These are phyloP conservation scores for Hydrotaea diabolus DNA, from an alignment of 2,888 invertebrate genomes.

Conservation along the genomic window DNA sequence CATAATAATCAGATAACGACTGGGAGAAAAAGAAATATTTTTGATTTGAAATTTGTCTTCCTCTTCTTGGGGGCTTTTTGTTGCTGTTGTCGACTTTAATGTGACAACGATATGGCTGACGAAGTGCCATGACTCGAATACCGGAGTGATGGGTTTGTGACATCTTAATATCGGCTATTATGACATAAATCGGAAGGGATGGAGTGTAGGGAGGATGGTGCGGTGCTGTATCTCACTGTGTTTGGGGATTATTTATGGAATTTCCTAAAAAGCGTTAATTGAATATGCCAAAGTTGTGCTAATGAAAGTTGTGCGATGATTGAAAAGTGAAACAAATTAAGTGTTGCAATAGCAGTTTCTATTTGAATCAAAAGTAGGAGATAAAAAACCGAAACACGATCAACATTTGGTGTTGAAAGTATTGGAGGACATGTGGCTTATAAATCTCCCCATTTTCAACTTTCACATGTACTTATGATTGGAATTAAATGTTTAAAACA, in stretches of 20 bases:
- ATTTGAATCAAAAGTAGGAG: not conserved
- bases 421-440: not conserved
- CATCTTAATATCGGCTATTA: not conserved
- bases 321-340: not conserved
- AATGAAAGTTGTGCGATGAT: slow-evolving; percentile 1
- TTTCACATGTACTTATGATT: no score
- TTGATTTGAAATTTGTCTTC: slow-evolving; percentile 5
- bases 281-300: not conserved
- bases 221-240: not conserved
- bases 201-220: no score
- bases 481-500: no score
- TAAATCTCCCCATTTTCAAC: not conserved
- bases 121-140: not conserved
- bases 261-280: slow-evolving; percentile 10
- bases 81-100: not conserved
- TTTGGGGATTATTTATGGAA: not conserved
- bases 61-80: not conserved
- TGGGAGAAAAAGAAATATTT: not conserved
- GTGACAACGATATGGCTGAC: not conserved
- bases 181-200: slow-evolving; percentile 19
- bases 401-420: not conserved
- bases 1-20: slow-evolving; percentile 19
- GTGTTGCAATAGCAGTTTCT: not conserved
- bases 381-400: not conserved
- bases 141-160: not conserved